A percentile compares a stretch with the other conserved stretches of the same genome.
Conservation (phyloP, 2,797 vertebrate genomes). For the Protosalanx chinensis region DNA sequence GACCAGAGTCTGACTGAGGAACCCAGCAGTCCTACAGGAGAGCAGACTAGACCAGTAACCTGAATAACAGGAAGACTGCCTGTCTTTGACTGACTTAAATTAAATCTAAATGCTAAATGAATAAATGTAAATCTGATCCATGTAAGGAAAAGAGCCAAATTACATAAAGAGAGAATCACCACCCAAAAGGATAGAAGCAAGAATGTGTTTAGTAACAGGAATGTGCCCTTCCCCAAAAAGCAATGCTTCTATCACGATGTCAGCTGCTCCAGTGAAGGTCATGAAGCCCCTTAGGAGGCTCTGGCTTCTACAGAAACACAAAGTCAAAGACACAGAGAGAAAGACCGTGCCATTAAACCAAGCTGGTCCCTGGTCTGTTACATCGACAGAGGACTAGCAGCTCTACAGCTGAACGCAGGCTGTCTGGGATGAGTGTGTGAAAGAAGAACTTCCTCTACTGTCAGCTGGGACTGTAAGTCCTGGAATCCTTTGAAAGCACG, state of each 20-base stretch:
- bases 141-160: neutral
- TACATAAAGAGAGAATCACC: neutral
- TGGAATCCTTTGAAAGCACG: neutral
- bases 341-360: too few species aligned
- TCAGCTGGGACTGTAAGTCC: neutral
- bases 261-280: slow-evolving; percentile 10
- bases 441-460: too few species aligned
- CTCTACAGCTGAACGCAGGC: neutral
- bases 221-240: slow-evolving; percentile 5
- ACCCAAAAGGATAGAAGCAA: neutral
- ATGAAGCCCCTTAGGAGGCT: neutral
- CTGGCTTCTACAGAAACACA: neutral
- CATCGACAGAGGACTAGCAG: neutral
- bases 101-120: too few species aligned
- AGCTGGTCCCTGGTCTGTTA: too few species aligned
- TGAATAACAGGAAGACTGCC: neutral
- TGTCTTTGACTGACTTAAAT: too few species aligned
- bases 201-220: neutral
- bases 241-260: neutral
- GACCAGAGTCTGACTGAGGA: slow-evolving; percentile 50
- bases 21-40: slow-evolving; percentile 40
- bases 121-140: too few species aligned
- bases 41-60: slow-evolving; percentile 30
- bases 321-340: neutral
- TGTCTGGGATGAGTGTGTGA: too few species aligned